Evolutionary conservation across 2,888 invertebrate genomes (phyloP).

Genomic region (Cheilosia urbana): DNA sequence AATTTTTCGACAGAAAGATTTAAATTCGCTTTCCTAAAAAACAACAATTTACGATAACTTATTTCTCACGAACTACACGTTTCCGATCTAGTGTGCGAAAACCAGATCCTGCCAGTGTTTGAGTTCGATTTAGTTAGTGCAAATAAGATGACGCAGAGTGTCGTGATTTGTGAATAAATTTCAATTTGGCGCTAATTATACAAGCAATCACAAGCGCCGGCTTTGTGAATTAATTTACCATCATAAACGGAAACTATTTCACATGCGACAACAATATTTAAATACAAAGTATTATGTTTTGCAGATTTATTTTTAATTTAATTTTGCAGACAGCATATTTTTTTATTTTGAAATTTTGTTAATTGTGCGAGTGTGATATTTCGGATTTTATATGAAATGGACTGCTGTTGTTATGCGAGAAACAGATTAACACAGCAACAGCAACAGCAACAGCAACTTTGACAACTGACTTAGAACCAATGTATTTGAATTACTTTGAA

Average conservation of each 20-base stretch:
- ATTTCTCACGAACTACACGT: too few species aligned
- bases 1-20: too few species aligned
- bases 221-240: conserved; percentile 52
- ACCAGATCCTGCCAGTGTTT: conserved; percentile 19
- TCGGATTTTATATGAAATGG: too few species aligned
- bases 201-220: conserved; percentile 37
- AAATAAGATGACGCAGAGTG: conserved; percentile 22
- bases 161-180: conserved; percentile 53
- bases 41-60: too few species aligned
- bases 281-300: background rate
- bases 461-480: too few species aligned
- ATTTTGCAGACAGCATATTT: background rate
- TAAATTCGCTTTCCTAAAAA: too few species aligned
- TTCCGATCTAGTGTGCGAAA: background rate
- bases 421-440: too few species aligned
- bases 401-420: too few species aligned
- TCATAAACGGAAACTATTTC: conserved; percentile 47
- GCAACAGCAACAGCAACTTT: too few species aligned
- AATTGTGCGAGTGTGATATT: background rate
- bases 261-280: conserved; percentile 41
- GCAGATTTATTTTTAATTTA: background rate
- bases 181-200: conserved; percentile 35
- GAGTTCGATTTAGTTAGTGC: conserved; percentile 9
- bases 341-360: background rate
- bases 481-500: too few species aligned